Evolutionary conservation across 2,888 invertebrate species (phyloP).

Genomic region (Tenthredo amoena): DNA sequence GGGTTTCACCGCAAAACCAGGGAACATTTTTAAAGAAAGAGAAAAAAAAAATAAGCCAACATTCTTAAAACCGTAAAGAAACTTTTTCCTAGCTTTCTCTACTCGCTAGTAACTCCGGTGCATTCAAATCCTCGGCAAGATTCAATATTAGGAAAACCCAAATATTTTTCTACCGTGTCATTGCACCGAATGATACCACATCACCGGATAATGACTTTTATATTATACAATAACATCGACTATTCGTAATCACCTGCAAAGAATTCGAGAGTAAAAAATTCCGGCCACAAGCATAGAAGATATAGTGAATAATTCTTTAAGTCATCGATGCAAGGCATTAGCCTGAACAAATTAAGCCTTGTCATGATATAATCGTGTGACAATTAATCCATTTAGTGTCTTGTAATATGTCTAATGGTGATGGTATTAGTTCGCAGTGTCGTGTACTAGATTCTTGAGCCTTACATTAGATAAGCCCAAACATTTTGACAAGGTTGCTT

Average conservation of each 20-base stretch:
- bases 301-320: neutral
- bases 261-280: neutral
- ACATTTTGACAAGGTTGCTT: neutral
- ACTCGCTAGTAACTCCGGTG: neutral
- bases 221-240: constrained; percentile 4
- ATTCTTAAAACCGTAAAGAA: constrained; percentile 39
- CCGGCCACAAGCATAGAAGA: neutral
- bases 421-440: neutral
- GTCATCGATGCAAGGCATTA: neutral
- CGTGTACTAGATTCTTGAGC: neutral
- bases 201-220: neutral
- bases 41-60: neutral
- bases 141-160: constrained; percentile 1
- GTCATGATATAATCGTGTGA: neutral
- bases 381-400: neutral
- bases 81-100: constrained; percentile 48
- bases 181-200: neutral
- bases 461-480: neutral
- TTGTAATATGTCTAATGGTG: neutral
- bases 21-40: constrained; percentile 19
- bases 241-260: neutral
- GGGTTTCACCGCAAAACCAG: constrained; percentile 29
- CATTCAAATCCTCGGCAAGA: constrained; percentile 1
- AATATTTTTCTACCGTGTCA: constrained; percentile 3
- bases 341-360: neutral